Evolutionary conservation across 2,113 vertebrate genomes (phyloP).

Genomic region (Columbina picui): DNA sequence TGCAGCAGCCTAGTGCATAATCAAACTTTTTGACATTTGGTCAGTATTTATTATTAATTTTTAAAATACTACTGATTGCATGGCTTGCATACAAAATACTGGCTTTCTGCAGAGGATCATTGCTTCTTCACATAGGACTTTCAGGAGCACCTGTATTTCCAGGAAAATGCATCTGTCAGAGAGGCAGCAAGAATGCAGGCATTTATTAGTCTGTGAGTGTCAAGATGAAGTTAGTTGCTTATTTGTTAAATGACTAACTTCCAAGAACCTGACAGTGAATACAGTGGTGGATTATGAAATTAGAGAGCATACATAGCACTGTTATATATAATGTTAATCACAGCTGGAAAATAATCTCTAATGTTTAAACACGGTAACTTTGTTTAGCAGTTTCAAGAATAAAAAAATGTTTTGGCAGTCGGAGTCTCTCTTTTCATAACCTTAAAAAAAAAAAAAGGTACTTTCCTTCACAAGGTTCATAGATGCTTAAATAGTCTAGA

Average conservation of each 20-base stretch:
- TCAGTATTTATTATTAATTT: not conserved
- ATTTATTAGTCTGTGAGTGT: not conserved
- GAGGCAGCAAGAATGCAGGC: not conserved
- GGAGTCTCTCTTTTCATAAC: not conserved
- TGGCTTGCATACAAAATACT: not conserved
- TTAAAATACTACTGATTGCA: not conserved
- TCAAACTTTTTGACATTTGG: not conserved
- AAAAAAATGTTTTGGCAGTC: not conserved
- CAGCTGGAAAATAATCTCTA: not conserved
- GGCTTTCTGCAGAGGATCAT: not conserved
- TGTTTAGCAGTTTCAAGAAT: not conserved
- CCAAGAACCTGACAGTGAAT: slow-evolving; percentile 14
- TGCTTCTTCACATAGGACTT: not conserved
- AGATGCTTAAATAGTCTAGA: not conserved
- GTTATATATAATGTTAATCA: not conserved
- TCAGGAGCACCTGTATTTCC: not conserved
- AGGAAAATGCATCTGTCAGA: not conserved
- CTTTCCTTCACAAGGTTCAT: not conserved
- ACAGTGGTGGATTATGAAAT: not conserved
- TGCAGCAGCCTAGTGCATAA: not conserved
- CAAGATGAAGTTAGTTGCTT: not conserved
- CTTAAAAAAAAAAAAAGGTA: not conserved
- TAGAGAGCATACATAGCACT: not conserved
- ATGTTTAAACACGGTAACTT: not conserved
- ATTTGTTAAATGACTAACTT: slow-evolving; percentile 12